Base-by-base conservation (phyloP, 2,797 vertebrate genomes). In the Myotis daubentonii region DNA sequence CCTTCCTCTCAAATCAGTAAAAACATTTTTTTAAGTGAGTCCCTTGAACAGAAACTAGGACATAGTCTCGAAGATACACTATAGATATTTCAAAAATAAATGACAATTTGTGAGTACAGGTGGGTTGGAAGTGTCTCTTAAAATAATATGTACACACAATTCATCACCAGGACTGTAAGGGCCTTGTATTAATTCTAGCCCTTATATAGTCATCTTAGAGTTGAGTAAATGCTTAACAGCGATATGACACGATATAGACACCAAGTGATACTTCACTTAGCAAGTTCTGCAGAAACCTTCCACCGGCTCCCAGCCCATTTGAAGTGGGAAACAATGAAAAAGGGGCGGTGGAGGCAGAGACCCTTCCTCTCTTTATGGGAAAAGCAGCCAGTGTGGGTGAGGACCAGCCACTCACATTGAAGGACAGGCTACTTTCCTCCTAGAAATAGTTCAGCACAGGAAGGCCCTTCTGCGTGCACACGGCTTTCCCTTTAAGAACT, bases 271-370 rank as follows among this genome's bases (percentile, higher is more conserved):
- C 20, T 70, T 89, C 41, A 84, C 25, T 15, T 33, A n/a, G 11
- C 33, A 81, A 91, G 4, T 74, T 91, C 57, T 55, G 36, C 13
- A 75, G 75, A 55, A 66, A 36, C 41, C 28, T 28, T 68, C 47
- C 66, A 66, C 30, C 68, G 60, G 44, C 51, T 65, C 30, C 53
- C 23, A 85, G 57, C 62, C 82, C 79, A 47, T 70, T 49, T 13
- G 19, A 94, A 76, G 13, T 74, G 15, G 25, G 20, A 91, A 78
- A 81, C 36, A n/a, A 84, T 38, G 30, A 1, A 28, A 74, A 66
- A 49, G 5, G 12, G 19, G 1, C 1, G 3, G n/a, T 0, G 0
- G 1, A 0, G 13, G 11, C 2, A 33, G 38, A 94, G 28, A 76
- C 5, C 36, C 17, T 89, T 62, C 44, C n/a, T 10, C 0, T 65